A percentile compares a stretch with the other conserved stretches of the same genome.
Evolutionary conservation across 2,113 vertebrate species (phyloP).

Genomic region (Epinephelus fuscoguttatus): DNA sequence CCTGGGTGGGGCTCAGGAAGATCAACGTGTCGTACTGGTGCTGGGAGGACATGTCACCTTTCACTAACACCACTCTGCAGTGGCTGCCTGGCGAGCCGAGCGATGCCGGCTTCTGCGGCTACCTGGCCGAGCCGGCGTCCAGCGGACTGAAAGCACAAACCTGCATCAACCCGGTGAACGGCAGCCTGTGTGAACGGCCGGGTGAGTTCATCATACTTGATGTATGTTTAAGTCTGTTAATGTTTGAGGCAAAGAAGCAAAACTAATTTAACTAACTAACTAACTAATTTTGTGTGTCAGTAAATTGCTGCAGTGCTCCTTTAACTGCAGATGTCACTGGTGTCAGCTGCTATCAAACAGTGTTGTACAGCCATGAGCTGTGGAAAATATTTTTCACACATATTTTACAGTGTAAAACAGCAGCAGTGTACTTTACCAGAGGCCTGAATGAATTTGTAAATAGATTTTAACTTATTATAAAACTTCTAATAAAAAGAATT

Average conservation of each 20-base stretch:
- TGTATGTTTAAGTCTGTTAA: too few species aligned
- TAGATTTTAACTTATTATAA: not conserved
- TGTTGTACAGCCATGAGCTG: not conserved
- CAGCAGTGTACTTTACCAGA: not conserved
- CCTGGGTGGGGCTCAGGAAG: slow-evolving; percentile 97
- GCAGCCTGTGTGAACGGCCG: slow-evolving; percentile 93
- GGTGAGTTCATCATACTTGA: slow-evolving; percentile 75
- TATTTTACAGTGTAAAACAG: not conserved
- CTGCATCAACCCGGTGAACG: slow-evolving; percentile 89
- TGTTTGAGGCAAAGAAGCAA: too few species aligned
- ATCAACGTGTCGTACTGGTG: slow-evolving; percentile 99
- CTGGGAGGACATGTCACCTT: slow-evolving; percentile 99
- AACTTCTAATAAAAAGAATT: not conserved
- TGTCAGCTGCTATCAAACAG: not conserved
- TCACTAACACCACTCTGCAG: slow-evolving; percentile 93
- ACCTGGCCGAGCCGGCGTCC: slow-evolving; percentile 89
- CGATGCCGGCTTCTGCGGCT: slow-evolving; percentile 95
- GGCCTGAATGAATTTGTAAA: not conserved
- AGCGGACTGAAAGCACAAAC: slow-evolving; percentile 92
- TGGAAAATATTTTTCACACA: not conserved
- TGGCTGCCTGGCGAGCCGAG: slow-evolving; percentile 95
- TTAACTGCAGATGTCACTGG: not conserved
- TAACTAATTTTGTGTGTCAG: too few species aligned
- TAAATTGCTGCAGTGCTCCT: not conserved
- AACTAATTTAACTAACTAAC: too few species aligned